Conservation (phyloP, 2,113 vertebrate species). For the Apeltes quadracus region DNA sequence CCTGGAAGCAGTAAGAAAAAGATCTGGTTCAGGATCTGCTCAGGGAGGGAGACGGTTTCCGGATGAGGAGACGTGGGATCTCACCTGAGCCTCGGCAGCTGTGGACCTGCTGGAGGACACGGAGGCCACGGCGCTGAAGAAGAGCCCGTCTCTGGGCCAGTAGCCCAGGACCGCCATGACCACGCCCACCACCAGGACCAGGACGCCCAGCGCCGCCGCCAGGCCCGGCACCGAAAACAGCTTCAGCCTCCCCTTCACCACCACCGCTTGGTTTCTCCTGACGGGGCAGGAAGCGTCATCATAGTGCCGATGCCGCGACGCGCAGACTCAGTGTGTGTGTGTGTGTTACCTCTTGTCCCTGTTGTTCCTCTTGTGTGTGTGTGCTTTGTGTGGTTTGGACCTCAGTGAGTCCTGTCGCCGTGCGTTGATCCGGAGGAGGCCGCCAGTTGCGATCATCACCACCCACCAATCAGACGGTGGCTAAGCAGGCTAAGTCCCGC, state of each 20-base stretch:
- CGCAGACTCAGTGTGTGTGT: not conserved
- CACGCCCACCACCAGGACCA: conserved; percentile 90
- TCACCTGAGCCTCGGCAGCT: conserved; percentile 35
- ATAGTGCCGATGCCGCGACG: not conserved
- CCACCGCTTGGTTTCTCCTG: conserved; percentile 91
- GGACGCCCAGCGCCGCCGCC: conserved; percentile 87
- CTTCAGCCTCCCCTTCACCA: conserved; percentile 94
- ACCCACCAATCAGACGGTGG: conserved; percentile 23
- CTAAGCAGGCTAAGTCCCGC: conserved; percentile 19
- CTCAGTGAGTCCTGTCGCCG: conserved; percentile 91
- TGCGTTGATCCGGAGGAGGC: conserved; percentile 92
- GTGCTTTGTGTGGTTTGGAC: conserved; percentile 81
- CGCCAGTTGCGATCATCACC: conserved; percentile 95
- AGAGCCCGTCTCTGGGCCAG: conserved; percentile 86
- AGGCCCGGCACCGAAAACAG: conserved; percentile 90
- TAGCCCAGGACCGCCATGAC: conserved; percentile 93
- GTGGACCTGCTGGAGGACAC: conserved; percentile 14
- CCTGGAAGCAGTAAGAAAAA: conserved; percentile 19
- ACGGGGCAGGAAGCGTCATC: conserved; percentile 8
- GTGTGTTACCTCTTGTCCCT: conserved; percentile 83
- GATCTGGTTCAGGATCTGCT: not conserved
- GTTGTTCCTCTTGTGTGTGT: conserved; percentile 86
- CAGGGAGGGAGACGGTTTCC: not conserved
- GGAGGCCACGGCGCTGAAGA: conserved; percentile 41
- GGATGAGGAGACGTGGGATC: not conserved